Evolutionary conservation across 1,140 invertebrate species (phyloP).

Genomic region (Musca vetustissima): DNA sequence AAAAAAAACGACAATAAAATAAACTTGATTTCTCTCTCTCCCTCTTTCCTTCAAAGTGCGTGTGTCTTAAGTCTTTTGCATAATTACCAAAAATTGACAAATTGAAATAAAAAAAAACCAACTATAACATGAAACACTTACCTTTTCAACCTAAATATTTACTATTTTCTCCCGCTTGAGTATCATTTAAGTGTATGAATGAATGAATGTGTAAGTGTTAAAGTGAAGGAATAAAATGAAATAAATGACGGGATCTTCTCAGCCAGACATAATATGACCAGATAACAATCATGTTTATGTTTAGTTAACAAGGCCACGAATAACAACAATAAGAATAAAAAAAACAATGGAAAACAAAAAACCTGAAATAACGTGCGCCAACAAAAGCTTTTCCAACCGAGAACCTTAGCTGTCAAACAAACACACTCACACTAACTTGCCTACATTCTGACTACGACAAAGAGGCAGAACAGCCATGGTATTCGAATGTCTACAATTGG

Average conservation of each 20-base stretch:
- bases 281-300: constrained; percentile 8
- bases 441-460: neutral
- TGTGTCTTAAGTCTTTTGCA: too few relatives aligned
- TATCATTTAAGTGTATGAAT: neutral
- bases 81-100: too few relatives aligned
- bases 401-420: neutral
- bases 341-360: neutral
- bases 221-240: neutral
- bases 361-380: neutral
- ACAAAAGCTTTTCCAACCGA: neutral
- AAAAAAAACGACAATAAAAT: too few relatives aligned
- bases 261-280: constrained; percentile 11
- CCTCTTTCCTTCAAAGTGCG: too few relatives aligned
- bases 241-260: too few relatives aligned
- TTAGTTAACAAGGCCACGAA: constrained; percentile 19
- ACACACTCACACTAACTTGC: neutral
- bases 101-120: neutral
- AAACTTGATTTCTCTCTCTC: too few relatives aligned
- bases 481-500: too few relatives aligned
- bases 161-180: neutral
- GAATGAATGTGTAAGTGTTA: too few relatives aligned
- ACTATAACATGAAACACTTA: constrained; percentile 10
- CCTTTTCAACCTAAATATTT: constrained; percentile 16
- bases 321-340: neutral
- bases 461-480: neutral